Evolutionary conservation across 2,888 invertebrate species (phyloP), one percentile per base, ranked within the genome.

Genomic region (Synanthedon andrenaeformis): DNA sequence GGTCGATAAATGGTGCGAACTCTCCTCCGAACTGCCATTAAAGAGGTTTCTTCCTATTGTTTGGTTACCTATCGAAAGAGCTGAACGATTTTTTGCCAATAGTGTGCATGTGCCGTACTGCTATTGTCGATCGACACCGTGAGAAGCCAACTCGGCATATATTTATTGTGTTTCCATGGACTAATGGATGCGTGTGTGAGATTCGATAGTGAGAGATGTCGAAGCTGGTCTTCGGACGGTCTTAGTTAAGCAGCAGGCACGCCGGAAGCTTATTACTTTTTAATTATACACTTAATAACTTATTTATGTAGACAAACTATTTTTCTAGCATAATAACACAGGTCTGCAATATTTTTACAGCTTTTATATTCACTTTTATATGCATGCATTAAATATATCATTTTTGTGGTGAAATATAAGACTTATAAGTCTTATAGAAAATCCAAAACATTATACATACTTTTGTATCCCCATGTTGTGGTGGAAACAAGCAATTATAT

Each of bases 1-100:
- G 74, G 69, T 65, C 71, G 71, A 67, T 69, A 70, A 70, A 65
- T 64, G 72, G 64, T 66, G 72, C 72, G 72, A 73, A 70, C 70
- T 66, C 64, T 65, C 65, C 72, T 74, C 72, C 69, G 60, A 64
- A 68, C 68, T 77, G 79, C 79, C 79, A 79, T 79, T 81, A 75
- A 69, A 71, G 69, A 70, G 70, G 75, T 82, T 82, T 83, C 82
- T 76, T 83, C 80, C 82, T 77, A 86, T 86, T 86, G 86, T 86
- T 82, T 63, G 62, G 64, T 61, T 59, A 62, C 58, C 63, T 62
- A 59, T 41, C 65, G 70, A 69, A 79, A 82, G 78, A 80, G 78
- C 67, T 61, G 57, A 58, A 55, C 60, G 64, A 41, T 45, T 65
- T 73, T 74, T 75, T 71, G 69, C 64, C 60, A 45, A n/a, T 45